Percentiles rank a stretch among this genome's conserved stretches.
Conservation (phyloP, 2,888 invertebrate genomes). For the Eupsilia transversa region DNA sequence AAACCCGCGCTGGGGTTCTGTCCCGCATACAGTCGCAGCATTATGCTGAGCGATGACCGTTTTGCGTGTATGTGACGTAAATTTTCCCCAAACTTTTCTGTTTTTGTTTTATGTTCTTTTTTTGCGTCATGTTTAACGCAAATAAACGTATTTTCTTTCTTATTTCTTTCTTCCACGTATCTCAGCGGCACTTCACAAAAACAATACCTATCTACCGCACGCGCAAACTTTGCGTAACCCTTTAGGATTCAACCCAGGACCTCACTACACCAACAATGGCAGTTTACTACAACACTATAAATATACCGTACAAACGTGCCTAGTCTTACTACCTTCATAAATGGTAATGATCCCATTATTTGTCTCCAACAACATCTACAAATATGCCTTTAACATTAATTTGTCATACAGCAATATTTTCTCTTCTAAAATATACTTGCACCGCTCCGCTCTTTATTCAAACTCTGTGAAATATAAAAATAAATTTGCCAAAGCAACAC, state of each 20-base stretch:
- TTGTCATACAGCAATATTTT: slow-evolving; percentile 50
- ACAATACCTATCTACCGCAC: not conserved
- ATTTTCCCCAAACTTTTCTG: too few species aligned
- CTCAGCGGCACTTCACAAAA: not conserved
- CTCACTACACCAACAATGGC: not conserved
- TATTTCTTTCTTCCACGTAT: too few species aligned
- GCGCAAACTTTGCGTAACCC: not conserved
- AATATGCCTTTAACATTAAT: slow-evolving; percentile 46
- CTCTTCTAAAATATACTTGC: slow-evolving; percentile 46
- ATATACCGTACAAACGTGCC: too few species aligned
- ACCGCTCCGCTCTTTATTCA: slow-evolving; percentile 69
- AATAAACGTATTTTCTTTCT: too few species aligned
- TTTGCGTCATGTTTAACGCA: too few species aligned
- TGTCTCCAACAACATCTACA: slow-evolving; percentile 7
- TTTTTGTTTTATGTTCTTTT: too few species aligned
- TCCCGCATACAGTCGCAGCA: too few species aligned
- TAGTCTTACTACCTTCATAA: not conserved
- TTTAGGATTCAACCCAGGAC: not conserved
- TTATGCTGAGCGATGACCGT: too few species aligned
- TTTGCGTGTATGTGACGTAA: too few species aligned
- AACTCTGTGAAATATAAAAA: slow-evolving; percentile 80
- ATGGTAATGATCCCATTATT: slow-evolving; percentile 13
- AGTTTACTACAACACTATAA: not conserved
- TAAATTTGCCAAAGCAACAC: slow-evolving; percentile 85
- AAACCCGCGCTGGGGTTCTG: too few species aligned